Evolutionary conservation across 2,797 vertebrate genomes (phyloP), one percentile per base, ranked within the genome.

Genomic region (Gallinago nigripennis): DNA sequence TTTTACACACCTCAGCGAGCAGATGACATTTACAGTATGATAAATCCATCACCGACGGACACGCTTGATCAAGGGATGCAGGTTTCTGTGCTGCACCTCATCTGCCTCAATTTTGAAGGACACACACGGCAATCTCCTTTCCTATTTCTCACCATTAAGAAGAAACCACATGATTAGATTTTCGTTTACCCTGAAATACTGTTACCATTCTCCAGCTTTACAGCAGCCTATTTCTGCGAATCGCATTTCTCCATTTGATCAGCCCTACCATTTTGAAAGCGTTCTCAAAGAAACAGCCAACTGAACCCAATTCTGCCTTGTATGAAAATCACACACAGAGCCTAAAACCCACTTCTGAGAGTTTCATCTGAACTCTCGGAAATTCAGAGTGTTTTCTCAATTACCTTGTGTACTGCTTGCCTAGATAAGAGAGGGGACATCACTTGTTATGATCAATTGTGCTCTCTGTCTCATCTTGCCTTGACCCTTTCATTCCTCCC

Each of bases 151-250:
- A 70, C 82, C 79, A 58, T 90, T 90, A 73, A 69, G 69, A 27
- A 92, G 84, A 86, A 94, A 83, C 8, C 0, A 5, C 63, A 76
- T 78, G 25, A 91, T 90, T 57, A 93, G 45, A 86, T 94, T 95
- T 84, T 88, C 33, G 13, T 81, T 90, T 92, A 66, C 69, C 73
- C 79, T 88, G 70, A 95, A 95, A 91, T 53, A 90, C 8, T 56
- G 39, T 46, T 58, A 79, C 27, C 20, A 39, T 86, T 79, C 23
- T 73, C 50, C 46, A 83, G 39, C 39, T 91, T 90, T 75, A 73
- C 9, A 51, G 72, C 27, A 58, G 48, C 12, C 28, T 43, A 50
- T 37, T 87, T 68, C 27, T 77, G 11, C 17, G 5, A 88, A 86
- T 6, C 70, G 20, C 46, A 48, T 91, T 91, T 88, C 39, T 81